Percentiles rank a stretch among this genome's conserved stretches.
Conservation (phyloP, 2,113 vertebrate species). For the Epinephelus cyanopodus region DNA sequence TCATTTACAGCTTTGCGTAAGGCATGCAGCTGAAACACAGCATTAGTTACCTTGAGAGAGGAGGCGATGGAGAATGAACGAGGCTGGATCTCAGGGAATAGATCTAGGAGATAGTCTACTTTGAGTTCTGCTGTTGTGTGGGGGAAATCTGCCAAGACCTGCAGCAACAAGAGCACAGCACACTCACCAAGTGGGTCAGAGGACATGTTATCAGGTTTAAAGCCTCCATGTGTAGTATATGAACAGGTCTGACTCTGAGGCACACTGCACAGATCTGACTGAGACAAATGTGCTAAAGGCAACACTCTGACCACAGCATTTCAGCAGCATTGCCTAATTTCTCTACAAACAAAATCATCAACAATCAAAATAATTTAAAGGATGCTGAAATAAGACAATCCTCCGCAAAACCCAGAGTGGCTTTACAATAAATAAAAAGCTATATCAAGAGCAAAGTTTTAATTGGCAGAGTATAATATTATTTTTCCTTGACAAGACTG, state of each 20-base stretch:
- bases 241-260: not conserved
- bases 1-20: not conserved
- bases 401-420: no score
- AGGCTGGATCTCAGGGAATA: slow-evolving; percentile 92
- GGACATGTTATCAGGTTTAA: not conserved
- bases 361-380: not conserved
- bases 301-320: not conserved
- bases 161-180: slow-evolving; percentile 19
- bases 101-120: slow-evolving; percentile 89
- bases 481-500: not conserved
- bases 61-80: slow-evolving; percentile 96
- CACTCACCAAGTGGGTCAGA: not conserved
- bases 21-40: not conserved
- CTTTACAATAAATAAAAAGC: not conserved
- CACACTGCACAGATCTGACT: not conserved
- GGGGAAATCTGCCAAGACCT: slow-evolving; percentile 94
- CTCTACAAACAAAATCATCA: no score
- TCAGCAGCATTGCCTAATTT: no score
- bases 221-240: not conserved
- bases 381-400: no score
- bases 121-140: slow-evolving; percentile 86
- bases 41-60: slow-evolving; percentile 86
- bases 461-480: no score
- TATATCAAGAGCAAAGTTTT: not conserved
- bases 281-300: not conserved